Evolutionary conservation across 2,113 vertebrate genomes (phyloP).

Genomic region (Petromus typicus): DNA sequence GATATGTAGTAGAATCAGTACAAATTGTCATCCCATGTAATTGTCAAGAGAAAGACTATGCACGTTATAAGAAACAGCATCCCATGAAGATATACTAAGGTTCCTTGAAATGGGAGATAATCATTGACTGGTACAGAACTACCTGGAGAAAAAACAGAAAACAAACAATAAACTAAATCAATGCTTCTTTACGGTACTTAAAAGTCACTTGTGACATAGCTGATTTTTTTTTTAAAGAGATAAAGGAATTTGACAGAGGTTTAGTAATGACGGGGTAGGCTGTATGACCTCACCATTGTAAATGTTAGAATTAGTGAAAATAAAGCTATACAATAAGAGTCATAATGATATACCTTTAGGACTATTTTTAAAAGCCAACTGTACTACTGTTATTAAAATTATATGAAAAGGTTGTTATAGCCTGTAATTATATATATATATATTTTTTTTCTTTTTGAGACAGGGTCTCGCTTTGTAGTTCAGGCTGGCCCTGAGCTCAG

Average conservation of each 20-base stretch:
- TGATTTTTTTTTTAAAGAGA: background rate
- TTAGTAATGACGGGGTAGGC: background rate
- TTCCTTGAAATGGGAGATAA: background rate
- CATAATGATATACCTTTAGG: background rate
- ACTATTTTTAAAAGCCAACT: background rate
- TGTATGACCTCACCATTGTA: background rate
- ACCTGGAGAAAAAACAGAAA: background rate
- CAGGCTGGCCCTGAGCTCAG: too few species aligned
- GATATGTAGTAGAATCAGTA: background rate
- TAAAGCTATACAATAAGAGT: background rate
- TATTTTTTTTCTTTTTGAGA: too few species aligned
- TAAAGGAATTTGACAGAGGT: constrained; percentile 8
- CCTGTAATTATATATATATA: background rate
- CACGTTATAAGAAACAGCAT: background rate
- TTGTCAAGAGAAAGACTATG: background rate
- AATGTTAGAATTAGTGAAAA: background rate
- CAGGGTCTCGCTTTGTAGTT: too few species aligned
- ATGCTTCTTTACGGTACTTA: background rate
- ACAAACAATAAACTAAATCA: background rate
- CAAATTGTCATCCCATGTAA: background rate
- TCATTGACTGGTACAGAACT: background rate
- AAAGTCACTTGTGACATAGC: background rate
- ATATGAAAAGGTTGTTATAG: background rate
- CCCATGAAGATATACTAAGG: background rate
- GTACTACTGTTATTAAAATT: constrained; percentile 11